phyloP scores from a whole-genome alignment of 2,888 invertebrate species.

The Acanthoscelides obtectus region DNA sequence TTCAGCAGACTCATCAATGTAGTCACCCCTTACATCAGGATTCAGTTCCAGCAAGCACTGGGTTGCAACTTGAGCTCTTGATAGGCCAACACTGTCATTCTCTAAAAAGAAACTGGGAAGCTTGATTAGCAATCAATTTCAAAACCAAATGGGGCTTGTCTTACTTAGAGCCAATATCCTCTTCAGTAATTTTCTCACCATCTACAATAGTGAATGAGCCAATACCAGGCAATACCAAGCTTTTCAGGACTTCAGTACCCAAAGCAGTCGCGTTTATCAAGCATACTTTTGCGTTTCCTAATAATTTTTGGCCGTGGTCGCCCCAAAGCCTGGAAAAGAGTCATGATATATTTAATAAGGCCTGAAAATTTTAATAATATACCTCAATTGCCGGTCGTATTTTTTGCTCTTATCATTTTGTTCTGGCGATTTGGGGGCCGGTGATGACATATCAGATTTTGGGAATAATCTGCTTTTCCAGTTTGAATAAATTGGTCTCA shows the following conservation, averaged over 20 bases:
- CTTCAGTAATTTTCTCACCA: slow-evolving; percentile 78
- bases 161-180: slow-evolving; percentile 92
- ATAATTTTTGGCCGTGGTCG: slow-evolving; percentile 88
- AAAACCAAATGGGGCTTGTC: slow-evolving; percentile 9
- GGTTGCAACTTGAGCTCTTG: slow-evolving; percentile 79
- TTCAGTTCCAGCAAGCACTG: slow-evolving; percentile 84
- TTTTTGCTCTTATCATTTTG: slow-evolving; percentile 65
- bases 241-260: slow-evolving; percentile 93
- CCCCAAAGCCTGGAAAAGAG: slow-evolving; percentile 82
- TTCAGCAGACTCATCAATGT: slow-evolving; percentile 84
- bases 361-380: slow-evolving; percentile 8
- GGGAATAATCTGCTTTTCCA: background rate
- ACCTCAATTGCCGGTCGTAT: slow-evolving; percentile 68
- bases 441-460: slow-evolving; percentile 53
- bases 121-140: slow-evolving; percentile 2
- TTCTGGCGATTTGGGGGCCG: slow-evolving; percentile 61
- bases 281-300: slow-evolving; percentile 89
- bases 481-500: no score
- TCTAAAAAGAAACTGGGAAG: slow-evolving; percentile 82
- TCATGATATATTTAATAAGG: background rate
- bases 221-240: slow-evolving; percentile 90
- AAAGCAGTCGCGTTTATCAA: slow-evolving; percentile 89
- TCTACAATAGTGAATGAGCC: slow-evolving; percentile 92
- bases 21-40: slow-evolving; percentile 88
- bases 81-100: slow-evolving; percentile 71